phyloP scores from a whole-genome alignment of 2,113 vertebrate genomes.

The Pavo muticus region DNA sequence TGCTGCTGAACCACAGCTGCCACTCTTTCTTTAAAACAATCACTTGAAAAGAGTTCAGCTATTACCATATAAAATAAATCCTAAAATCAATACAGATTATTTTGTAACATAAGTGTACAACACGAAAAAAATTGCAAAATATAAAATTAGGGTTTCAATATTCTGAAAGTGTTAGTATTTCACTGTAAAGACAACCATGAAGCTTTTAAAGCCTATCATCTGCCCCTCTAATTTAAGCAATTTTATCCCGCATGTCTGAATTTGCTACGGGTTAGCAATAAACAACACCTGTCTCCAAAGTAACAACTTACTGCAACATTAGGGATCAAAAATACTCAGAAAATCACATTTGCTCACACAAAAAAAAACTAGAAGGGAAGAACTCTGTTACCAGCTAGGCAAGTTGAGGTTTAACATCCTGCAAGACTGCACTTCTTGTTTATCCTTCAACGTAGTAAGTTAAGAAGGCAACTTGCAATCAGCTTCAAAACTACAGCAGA shows the following conservation, averaged over 20 bases:
- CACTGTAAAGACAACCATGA: neutral
- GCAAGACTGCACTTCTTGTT: neutral
- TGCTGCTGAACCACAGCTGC: slow-evolving; percentile 14
- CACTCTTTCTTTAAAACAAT: neutral
- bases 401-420: neutral
- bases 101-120: neutral
- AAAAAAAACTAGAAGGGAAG: neutral
- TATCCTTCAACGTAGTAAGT: neutral
- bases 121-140: neutral
- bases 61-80: neutral
- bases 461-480: neutral
- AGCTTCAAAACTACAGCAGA: neutral
- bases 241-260: neutral
- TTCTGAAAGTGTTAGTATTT: neutral
- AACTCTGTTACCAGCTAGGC: neutral
- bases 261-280: neutral
- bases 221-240: slow-evolving; percentile 18
- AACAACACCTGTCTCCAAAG: neutral
- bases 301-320: neutral
- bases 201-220: slow-evolving; percentile 2
- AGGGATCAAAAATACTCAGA: neutral
- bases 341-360: neutral
- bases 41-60: neutral
- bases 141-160: neutral
- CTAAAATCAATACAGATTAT: neutral